phyloP scores from a whole-genome alignment of 2,113 vertebrate species.

The Cyanoramphus novaezelandiae region DNA sequence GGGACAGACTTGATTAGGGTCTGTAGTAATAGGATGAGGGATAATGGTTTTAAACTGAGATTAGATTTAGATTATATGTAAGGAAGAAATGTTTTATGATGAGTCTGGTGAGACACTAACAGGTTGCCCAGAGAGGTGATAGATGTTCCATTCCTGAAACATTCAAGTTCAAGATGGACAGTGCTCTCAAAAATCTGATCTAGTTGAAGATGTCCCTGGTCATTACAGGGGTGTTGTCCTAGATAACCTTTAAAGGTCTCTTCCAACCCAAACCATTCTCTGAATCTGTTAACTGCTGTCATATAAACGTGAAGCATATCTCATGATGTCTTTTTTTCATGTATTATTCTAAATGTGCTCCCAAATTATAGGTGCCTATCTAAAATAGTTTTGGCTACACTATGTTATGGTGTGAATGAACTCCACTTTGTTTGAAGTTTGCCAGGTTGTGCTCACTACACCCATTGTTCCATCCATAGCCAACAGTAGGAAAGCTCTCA shows the following conservation, averaged over 20 bases:
- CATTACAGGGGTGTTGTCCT: not conserved
- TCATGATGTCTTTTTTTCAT: not conserved
- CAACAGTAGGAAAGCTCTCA: not conserved
- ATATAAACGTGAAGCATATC: not conserved
- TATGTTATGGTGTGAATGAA: not conserved
- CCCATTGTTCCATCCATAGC: not conserved
- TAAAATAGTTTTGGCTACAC: not conserved
- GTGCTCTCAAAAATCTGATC: not conserved
- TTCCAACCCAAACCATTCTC: not conserved
- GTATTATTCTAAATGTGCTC: not conserved
- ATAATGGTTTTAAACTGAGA: not conserved
- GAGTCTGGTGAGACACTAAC: not conserved
- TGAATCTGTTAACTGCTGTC: not conserved
- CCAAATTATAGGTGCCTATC: not conserved
- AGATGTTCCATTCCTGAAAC: not conserved
- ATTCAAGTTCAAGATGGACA: not conserved
- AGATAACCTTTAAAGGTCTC: not conserved
- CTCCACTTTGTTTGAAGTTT: not conserved
- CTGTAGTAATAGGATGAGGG: not conserved
- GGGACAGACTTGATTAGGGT: not conserved
- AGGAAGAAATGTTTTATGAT: not conserved
- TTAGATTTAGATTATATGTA: not conserved
- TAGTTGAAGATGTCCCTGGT: not conserved
- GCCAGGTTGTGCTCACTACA: not conserved
- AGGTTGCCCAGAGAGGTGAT: not conserved